Base-by-base conservation (phyloP, 2,113 vertebrate genomes). In the Nicator chloris region DNA sequence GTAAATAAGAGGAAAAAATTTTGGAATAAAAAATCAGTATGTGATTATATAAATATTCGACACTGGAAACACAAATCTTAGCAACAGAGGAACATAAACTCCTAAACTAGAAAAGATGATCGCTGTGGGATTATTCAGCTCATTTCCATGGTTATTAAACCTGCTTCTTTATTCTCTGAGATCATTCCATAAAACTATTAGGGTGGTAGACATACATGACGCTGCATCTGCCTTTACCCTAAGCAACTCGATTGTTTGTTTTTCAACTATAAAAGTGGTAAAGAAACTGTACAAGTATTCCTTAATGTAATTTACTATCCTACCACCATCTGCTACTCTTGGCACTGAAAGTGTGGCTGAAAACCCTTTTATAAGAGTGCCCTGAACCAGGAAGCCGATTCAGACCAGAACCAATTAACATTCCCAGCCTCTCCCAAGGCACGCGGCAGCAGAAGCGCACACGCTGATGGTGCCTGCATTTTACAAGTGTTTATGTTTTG, bases 241-340 rank as follows among this genome's bases (percentile, higher is more conserved):
- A 73, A 97, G 95, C 76, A 42, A 92, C 92, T 93, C 61, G 10
- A 91, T 85, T 93, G 95, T 94, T 95, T 97, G 84, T 95, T 96
- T 97, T 95, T 86, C 95, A 92, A 72, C 88, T 86, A 86, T 69
- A 94, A 92, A 96, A 87, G 82, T 80, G 82, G 88, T 92, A 88
- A 96, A 95, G 96, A 97, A 96, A 95, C 86, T 84, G 82, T 86
- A 77, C 66, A 84, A 97, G 95, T 97, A 95, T 97, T 96, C 92
- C 92, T 93, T 91, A 92, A 96, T 22, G 59, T 84, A 95, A 97
- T 97, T 97, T 97, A 95, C 92, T 95, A 75, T 76, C 90, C 72
- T 80, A 72, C 63, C 51, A 82, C 97, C 97, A 97, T 97, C 97
- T 97, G 96, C 93, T 95, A 26, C 84, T 75, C 63, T 96, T 97